Evolutionary conservation across 2,888 invertebrate genomes (phyloP).

Genomic region (Andricus curvator): DNA sequence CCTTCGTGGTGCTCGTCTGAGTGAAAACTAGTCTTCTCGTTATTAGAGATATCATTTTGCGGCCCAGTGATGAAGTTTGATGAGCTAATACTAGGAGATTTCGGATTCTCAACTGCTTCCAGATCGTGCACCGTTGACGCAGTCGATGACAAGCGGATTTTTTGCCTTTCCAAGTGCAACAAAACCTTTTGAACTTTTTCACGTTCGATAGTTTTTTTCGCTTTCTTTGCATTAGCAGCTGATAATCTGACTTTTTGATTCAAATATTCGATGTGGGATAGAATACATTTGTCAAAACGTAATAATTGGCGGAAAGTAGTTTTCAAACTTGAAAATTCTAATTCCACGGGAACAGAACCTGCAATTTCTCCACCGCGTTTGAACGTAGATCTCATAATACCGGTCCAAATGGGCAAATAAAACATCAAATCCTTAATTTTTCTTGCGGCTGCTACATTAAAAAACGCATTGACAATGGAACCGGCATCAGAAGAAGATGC

Average conservation of each 20-base stretch:
- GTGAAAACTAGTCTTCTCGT: background rate
- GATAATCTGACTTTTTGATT: background rate
- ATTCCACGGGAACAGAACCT: background rate
- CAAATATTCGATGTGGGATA: background rate
- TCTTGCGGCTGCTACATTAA: background rate
- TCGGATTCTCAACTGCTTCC: too few species aligned
- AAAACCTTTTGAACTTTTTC: background rate
- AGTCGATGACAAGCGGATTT: background rate
- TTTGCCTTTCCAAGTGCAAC: background rate
- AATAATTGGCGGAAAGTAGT: background rate
- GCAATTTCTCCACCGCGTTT: background rate
- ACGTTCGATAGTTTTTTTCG: too few species aligned
- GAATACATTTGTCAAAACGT: background rate
- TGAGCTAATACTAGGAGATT: too few species aligned
- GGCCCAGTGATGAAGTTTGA: background rate
- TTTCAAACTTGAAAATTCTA: background rate
- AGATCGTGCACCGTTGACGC: too few species aligned
- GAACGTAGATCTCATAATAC: background rate
- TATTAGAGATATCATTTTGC: background rate
- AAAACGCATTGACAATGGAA: background rate
- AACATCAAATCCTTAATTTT: background rate
- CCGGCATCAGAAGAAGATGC: too few species aligned
- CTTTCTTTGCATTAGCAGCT: background rate
- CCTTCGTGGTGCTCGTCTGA: background rate
- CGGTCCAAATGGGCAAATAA: slow-evolving; percentile 3